Base-by-base conservation (phyloP, 2,888 invertebrate species). In the Drosophila planitibia region DNA sequence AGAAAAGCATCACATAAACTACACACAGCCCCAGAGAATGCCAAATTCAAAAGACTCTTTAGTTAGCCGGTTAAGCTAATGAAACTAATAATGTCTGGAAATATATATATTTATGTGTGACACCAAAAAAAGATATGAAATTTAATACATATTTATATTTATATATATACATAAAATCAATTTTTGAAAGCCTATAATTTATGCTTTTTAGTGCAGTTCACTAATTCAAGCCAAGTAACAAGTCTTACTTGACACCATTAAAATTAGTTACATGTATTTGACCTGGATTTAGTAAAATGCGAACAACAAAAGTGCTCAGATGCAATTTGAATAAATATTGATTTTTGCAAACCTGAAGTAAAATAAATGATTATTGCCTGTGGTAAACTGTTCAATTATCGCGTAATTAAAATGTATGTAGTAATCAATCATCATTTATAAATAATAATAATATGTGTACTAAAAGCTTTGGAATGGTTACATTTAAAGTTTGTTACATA, bases 101-200 rank as follows among this genome's bases (percentile, higher is more conserved):
- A 14, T 62, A 32, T 4, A 28, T 14, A 35, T 5, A 33, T 12
- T 10, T 22, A 39, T 22, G 14, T 19, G 30, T 1, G 35, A 19
- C 25, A 10, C 32, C 19, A 25, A 33, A 33, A 28, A 33, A 14
- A 51, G 5, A 39, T 32, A 22, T 52, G 22, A 16, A n/a, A 47
- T 25, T 4, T 14, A 30, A 30, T 57, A 9, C n/a, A 28, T 14
- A 28, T 3, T 14, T 14, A 7, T 14, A 28, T 3, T 14, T 14
- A 7, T 65, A 16, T 33, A 44, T 63, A 44, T 63, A 35, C 14
- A 51, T 65, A 16, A 7, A 51, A 35, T 51, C 39, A 25, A 41
- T 70, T 47, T 68, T 3, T 51, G 49, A 69, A 22, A 39, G 25
- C 12, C 0, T 22, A 12, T 65, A 65, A 67, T 32, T 68, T 6